Percentiles rank a stretch among this genome's conserved stretches.
phyloP scores from a whole-genome alignment of 2,797 vertebrate species.

The Cossypha dichroa region DNA sequence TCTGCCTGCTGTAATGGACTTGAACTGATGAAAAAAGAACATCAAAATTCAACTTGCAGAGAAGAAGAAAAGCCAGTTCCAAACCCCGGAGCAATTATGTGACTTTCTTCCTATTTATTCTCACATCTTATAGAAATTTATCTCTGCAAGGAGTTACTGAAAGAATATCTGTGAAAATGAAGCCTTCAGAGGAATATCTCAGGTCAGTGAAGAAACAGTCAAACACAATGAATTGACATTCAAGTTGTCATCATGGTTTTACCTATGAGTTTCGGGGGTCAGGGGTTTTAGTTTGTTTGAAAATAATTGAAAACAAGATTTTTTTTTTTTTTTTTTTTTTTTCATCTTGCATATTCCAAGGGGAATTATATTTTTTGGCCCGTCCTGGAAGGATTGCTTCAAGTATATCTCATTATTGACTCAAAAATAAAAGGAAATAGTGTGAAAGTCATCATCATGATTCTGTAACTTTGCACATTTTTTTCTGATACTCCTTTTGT shows the following conservation, averaged over 20 bases:
- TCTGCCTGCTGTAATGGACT: not conserved
- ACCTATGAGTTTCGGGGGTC: not conserved
- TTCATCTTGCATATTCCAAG: not conserved
- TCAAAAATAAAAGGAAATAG: not conserved
- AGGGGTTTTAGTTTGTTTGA: not conserved
- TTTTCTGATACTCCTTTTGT: constrained; percentile 1
- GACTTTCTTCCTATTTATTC: not conserved
- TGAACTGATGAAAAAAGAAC: not conserved
- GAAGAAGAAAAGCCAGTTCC: not conserved
- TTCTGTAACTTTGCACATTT: constrained; percentile 17
- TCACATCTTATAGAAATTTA: not conserved
- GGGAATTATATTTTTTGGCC: not conserved
- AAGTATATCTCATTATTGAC: not conserved
- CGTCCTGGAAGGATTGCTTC: not conserved
- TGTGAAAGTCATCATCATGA: not conserved
- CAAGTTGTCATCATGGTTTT: not conserved
- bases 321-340: not conserved
- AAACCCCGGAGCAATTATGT: not conserved
- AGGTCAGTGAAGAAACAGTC: constrained; percentile 60
- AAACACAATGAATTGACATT: constrained; percentile 4
- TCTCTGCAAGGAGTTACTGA: not conserved
- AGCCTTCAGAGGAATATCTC: not conserved
- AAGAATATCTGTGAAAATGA: not conserved
- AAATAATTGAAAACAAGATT: not conserved
- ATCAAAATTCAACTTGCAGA: not conserved